These are phyloP conservation scores for Drosophila nr. medialis DNA, from an alignment of 2,888 invertebrate genomes.

Conservation along the genomic window DNA sequence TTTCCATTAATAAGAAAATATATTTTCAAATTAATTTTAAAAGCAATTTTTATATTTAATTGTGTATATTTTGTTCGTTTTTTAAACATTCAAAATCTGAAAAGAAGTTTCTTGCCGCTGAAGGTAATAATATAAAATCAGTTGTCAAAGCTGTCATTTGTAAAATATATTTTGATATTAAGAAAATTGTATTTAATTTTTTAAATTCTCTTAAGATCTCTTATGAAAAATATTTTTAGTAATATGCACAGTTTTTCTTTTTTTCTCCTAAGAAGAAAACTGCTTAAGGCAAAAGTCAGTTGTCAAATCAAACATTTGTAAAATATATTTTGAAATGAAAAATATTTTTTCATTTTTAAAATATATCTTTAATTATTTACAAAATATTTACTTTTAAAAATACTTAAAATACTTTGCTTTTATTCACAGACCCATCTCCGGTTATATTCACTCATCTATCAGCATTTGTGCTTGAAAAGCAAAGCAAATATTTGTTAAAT, in stretches of 20 bases:
- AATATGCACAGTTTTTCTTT: too few species aligned
- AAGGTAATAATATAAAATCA: background rate
- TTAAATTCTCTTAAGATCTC: background rate
- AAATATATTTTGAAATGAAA: background rate
- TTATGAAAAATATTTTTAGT: background rate
- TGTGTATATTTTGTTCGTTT: too few species aligned
- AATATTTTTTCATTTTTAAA: background rate
- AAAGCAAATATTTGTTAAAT: background rate
- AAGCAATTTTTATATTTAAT: too few species aligned
- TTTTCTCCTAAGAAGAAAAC: too few species aligned
- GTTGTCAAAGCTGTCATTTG: rapidly evolving
- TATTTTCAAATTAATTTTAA: too few species aligned
- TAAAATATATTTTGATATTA: background rate
- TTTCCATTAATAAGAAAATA: too few species aligned
- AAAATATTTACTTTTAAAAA: background rate
- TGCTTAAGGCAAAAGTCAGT: background rate
- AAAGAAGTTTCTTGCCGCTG: background rate
- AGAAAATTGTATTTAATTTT: background rate
- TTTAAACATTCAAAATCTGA: background rate
- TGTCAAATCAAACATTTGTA: background rate
- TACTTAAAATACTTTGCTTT: background rate
- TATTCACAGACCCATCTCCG: background rate
- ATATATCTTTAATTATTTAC: background rate
- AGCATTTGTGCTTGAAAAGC: background rate
- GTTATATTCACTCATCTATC: background rate